These are phyloP conservation scores for Amphimallon solstitiale DNA, from an alignment of 2,888 invertebrate species.

Conservation along the genomic window DNA sequence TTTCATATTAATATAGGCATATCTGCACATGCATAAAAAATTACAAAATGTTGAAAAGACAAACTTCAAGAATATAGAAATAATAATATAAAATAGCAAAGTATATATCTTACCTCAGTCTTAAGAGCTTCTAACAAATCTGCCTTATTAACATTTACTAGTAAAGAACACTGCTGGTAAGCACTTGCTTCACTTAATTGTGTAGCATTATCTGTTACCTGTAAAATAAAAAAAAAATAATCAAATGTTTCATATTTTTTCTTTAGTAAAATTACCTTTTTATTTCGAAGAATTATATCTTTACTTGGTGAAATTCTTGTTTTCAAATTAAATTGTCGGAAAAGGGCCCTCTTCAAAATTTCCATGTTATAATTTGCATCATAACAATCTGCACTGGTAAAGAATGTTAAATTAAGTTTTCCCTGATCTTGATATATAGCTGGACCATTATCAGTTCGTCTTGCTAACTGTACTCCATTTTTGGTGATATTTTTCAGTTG, in stretches of 20 bases:
- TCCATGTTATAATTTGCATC: slow-evolving; percentile 88
- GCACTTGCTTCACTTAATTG: slow-evolving; percentile 87
- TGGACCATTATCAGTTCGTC: slow-evolving; percentile 94
- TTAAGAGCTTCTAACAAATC: slow-evolving; percentile 78
- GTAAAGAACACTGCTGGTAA: slow-evolving; percentile 98
- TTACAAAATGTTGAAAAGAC: too few relatives aligned
- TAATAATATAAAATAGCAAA: slow-evolving; percentile 2
- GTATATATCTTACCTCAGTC: slow-evolving; percentile 72
- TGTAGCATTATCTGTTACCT: slow-evolving; percentile 97
- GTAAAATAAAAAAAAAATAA: slow-evolving; percentile 21
- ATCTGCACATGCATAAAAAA: too few relatives aligned
- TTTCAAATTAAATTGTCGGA: slow-evolving; percentile 79
- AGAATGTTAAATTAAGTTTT: slow-evolving; percentile 92
- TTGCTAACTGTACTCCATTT: slow-evolving; percentile 79
- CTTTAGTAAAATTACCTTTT: slow-evolving; percentile 74
- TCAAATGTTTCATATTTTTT: neutral
- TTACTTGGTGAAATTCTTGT: slow-evolving; percentile 62
- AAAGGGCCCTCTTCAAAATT: slow-evolving; percentile 84
- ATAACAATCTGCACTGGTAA: slow-evolving; percentile 83
- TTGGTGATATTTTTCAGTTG: slow-evolving; percentile 66
- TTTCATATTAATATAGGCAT: too few relatives aligned
- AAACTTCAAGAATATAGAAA: neutral
- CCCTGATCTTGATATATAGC: slow-evolving; percentile 96
- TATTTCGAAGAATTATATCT: slow-evolving; percentile 78
- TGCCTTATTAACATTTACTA: slow-evolving; percentile 85